Base-by-base conservation (phyloP, 1,140 invertebrate genomes). In the Agraylea sexmaculata region DNA sequence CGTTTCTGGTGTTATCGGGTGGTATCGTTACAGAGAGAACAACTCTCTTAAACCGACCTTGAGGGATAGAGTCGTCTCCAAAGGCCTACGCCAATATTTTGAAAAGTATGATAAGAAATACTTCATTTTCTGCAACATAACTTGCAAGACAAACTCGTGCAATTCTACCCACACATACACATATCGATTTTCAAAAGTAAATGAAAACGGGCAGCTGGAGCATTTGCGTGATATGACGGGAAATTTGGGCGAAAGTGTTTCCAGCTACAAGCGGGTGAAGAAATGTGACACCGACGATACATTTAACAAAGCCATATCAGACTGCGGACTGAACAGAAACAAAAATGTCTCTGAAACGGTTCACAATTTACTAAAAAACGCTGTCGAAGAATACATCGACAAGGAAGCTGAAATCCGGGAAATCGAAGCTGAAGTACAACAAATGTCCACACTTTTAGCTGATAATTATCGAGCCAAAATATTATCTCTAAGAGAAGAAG, bases 11-110 rank as follows among this genome's bases (percentile, higher is more conserved):
- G 61, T 78, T 23, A 67, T 77, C 8, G 75, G 75, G 13, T 78
- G 77, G 75, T 78, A 74, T 52, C 67, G 65, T 47, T 75, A 73
- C 48, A 61, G 72, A 37, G 56, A 64, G 46, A 66, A 71, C 37
- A 59, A 55, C 25, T 55, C 53, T 19, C 56, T 75, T 7, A 58
- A 56, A 30, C 65, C 62, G 4, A 70, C 70, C 2, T 55, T 75
- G 23, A 54, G 69, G 31, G 74, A 75, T 39, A 73, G 66, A 53
- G 50, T 71, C 41, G 55, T 77, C 42, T 71, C 76, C 23, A 73
- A 66, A 56, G 63, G 71, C 29, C 56, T 78, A 33, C 63, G 66
- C 23, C 64, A 67, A 16, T 62, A 68, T 38, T 72, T 76, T 53
- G 61, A 62, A 47, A 60, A 58, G 22, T 56, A 62, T 51, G 55